These are phyloP conservation scores for Cladopsammia gracilis DNA, from an alignment of 64 coral and sea anemone genomes.

Conservation along the genomic window DNA sequence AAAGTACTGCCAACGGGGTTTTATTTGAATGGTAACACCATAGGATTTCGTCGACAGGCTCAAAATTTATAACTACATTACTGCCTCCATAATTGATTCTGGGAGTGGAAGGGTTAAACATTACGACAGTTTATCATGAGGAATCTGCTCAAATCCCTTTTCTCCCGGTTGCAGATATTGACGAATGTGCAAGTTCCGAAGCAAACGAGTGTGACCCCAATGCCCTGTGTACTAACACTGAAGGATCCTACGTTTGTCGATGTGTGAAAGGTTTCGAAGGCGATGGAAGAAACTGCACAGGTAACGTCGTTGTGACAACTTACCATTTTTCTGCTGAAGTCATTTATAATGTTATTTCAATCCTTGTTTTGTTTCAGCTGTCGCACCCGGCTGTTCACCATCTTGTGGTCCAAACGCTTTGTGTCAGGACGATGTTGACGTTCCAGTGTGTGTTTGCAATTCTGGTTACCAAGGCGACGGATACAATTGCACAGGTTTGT, in stretches of 20 bases:
- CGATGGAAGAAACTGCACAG: conserved; percentile 63
- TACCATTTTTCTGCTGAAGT: neutral
- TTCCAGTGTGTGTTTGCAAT: neutral
- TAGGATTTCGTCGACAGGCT: too few relatives aligned
- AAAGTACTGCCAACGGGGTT: too few relatives aligned
- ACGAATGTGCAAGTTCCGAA: neutral
- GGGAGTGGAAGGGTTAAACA: too few relatives aligned
- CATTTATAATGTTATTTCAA: too few relatives aligned
- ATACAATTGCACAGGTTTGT: conserved; percentile 39
- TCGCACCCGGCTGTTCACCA: neutral
- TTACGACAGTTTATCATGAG: too few relatives aligned
- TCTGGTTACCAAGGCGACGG: conserved; percentile 1
- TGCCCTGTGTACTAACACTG: conserved; percentile 52
- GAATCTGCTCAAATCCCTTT: too few relatives aligned
- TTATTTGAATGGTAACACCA: too few relatives aligned
- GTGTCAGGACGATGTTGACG: neutral
- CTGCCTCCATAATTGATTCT: too few relatives aligned
- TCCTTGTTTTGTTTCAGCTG: neutral
- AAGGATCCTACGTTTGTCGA: conserved; percentile 63
- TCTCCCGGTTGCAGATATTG: neutral
- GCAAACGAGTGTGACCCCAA: conserved; percentile 38
- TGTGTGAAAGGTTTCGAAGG: conserved; percentile 64
- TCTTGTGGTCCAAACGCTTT: conserved; percentile 5
- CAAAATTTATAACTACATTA: too few relatives aligned
- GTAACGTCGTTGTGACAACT: neutral